Conservation (phyloP, 2,113 vertebrate genomes). For the Ifrita kowaldi region DNA sequence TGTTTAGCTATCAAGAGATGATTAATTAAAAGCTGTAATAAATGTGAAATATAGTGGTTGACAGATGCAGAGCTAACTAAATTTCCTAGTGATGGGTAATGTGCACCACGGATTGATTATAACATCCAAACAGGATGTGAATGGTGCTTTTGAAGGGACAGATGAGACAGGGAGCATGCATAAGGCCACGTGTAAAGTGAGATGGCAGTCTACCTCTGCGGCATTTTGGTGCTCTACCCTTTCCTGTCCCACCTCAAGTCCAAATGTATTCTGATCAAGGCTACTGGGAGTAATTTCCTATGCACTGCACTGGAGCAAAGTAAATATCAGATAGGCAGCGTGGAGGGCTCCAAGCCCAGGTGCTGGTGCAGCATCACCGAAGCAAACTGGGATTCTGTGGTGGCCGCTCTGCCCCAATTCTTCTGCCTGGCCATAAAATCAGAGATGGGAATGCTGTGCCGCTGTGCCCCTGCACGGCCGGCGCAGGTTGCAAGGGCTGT, state of each 20-base stretch:
- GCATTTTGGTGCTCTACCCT: neutral
- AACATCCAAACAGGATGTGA: neutral
- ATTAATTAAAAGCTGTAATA: slow-evolving; percentile 13
- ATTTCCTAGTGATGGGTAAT: neutral
- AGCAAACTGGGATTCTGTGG: neutral
- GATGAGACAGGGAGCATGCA: neutral
- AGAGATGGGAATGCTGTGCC: neutral
- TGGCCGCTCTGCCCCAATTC: neutral
- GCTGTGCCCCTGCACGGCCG: fast-evolving
- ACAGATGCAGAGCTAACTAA: neutral
- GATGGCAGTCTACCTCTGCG: neutral
- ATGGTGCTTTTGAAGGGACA: neutral
- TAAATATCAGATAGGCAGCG: neutral
- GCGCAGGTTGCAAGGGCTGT: neutral
- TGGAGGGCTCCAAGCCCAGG: neutral
- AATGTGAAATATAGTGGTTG: neutral
- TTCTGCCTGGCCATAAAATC: neutral
- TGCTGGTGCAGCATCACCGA: fast-evolving
- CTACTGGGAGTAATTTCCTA: neutral
- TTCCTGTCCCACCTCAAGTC: neutral
- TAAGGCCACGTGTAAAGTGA: neutral
- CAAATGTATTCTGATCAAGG: neutral
- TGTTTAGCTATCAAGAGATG: neutral
- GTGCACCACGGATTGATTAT: neutral
- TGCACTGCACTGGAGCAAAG: neutral